Conservation (phyloP, 2,113 vertebrate genomes). For the Gallinago jamesoni region DNA sequence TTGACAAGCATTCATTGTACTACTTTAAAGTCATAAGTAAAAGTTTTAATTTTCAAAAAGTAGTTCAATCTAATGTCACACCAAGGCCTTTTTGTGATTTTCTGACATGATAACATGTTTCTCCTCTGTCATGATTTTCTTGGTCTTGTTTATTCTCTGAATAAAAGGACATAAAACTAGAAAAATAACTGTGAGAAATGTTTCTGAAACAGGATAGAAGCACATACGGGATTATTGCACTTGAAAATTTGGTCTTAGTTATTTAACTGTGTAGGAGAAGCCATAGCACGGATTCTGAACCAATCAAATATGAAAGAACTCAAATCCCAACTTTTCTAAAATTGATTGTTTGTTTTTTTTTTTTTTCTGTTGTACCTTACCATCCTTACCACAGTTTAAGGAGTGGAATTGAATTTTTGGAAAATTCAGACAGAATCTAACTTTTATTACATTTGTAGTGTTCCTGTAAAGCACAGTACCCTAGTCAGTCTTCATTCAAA, state of each 20-base stretch:
- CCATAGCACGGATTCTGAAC: neutral
- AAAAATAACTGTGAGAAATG: neutral
- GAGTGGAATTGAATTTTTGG: neutral
- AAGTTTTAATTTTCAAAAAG: neutral
- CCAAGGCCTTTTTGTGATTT: neutral
- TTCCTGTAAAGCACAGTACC: neutral
- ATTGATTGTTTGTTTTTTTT: too few species aligned
- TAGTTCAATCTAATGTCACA: neutral
- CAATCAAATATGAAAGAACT: neutral
- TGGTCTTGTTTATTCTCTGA: neutral
- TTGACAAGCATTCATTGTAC: neutral
- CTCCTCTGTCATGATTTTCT: neutral
- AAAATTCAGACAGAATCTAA: neutral
- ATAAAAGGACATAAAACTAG: neutral
- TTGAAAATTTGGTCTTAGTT: neutral
- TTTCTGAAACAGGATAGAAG: neutral
- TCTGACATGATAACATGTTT: neutral
- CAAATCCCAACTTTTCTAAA: neutral
- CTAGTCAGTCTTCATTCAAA: neutral
- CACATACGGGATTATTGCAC: accelerated
- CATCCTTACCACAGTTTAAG: neutral
- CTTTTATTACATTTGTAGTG: neutral
- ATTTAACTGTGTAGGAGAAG: neutral
- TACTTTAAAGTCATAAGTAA: neutral
- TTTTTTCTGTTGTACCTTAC: neutral